These are phyloP conservation scores for Crenichthys baileyi DNA, from an alignment of 2,797 vertebrate species.

Conservation along the genomic window DNA sequence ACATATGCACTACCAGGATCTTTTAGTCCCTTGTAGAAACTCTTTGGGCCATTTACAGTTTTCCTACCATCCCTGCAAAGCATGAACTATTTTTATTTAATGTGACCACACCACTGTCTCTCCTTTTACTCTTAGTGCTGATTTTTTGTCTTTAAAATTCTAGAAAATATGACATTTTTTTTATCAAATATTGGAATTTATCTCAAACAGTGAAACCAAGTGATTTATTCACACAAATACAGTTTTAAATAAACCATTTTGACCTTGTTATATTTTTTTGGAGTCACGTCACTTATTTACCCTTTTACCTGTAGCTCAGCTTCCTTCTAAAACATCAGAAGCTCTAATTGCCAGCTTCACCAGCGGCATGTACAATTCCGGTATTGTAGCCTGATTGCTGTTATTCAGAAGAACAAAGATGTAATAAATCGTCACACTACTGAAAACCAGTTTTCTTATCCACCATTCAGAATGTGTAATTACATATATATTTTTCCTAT, in stretches of 20 bases:
- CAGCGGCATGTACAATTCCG: conserved; percentile 42
- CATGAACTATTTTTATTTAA: no score
- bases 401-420: conserved; percentile 40
- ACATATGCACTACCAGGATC: no score
- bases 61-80: no score
- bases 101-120: no score
- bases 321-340: conserved; percentile 57
- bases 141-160: no score
- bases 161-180: no score
- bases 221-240: background rate
- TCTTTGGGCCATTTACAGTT: no score
- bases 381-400: conserved; percentile 49
- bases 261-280: background rate
- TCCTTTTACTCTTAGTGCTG: no score
- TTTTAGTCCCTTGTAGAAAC: no score
- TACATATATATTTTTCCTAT: conserved; percentile 48
- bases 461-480: conserved; percentile 51
- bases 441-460: conserved; percentile 38
- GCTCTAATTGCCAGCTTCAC: conserved; percentile 63
- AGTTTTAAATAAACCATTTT: conserved; percentile 17
- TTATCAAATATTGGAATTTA: no score
- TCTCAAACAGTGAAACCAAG: no score
- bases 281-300: conserved; percentile 17
- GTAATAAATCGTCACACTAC: conserved; percentile 23
- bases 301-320: conserved; percentile 36